phyloP scores from a whole-genome alignment of 2,888 invertebrate genomes.

The Drosophila maculinotata region DNA sequence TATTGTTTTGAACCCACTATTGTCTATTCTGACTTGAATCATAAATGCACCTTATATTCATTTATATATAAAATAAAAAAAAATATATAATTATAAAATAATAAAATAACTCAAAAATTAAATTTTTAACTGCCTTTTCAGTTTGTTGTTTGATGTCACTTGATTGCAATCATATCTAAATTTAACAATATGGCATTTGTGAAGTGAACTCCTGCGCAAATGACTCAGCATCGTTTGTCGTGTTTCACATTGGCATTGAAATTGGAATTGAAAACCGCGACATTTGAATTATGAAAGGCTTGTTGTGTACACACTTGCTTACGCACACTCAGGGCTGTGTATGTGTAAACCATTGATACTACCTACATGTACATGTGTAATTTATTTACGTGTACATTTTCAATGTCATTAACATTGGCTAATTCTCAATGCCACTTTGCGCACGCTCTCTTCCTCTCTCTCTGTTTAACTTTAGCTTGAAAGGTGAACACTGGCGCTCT shows the following conservation, averaged over 20 bases:
- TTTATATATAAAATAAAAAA: too few species aligned
- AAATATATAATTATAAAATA: too few species aligned
- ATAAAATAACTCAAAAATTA: too few species aligned
- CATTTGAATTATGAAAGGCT: constrained; percentile 36
- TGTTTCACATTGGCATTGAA: constrained; percentile 19
- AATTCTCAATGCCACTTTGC: constrained; percentile 37
- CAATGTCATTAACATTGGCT: constrained; percentile 68
- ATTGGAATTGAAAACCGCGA: not conserved
- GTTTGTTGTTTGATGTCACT: not conserved
- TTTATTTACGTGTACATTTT: constrained; percentile 36
- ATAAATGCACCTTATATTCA: too few species aligned
- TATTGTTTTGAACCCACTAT: too few species aligned
- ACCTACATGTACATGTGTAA: constrained; percentile 6
- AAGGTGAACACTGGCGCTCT: constrained; percentile 36
- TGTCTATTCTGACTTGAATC: too few species aligned
- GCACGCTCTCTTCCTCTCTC: constrained; percentile 9
- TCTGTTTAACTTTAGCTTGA: constrained; percentile 18
- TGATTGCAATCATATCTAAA: not conserved
- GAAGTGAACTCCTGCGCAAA: constrained; percentile 1
- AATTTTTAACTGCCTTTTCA: not conserved
- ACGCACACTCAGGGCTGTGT: not conserved
- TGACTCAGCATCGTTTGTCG: constrained; percentile 22
- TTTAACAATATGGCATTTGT: not conserved
- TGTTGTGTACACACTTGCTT: not conserved
- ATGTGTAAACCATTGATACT: constrained; percentile 20